Evolutionary conservation across 2,113 vertebrate genomes (phyloP).

Genomic region (Rhinolophus ferrumequinum): DNA sequence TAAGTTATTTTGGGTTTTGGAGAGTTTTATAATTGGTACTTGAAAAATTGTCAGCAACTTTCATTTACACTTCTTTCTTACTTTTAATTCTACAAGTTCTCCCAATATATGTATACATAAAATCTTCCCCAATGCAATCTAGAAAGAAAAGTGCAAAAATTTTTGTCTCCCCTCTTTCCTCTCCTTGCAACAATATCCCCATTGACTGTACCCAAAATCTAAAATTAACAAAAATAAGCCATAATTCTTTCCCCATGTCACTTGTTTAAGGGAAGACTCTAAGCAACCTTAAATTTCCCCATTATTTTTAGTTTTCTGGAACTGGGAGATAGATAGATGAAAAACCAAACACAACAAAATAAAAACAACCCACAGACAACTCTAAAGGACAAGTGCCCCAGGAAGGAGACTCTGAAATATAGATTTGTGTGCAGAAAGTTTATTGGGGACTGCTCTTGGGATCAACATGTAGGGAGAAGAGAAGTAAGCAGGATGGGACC

Average conservation of each 20-base stretch:
- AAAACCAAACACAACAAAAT: neutral
- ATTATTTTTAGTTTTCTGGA: constrained; percentile 14
- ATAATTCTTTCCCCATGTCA: neutral
- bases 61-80: neutral
- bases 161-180: neutral
- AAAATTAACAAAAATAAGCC: constrained; percentile 47
- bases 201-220: neutral
- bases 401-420: neutral
- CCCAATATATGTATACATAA: neutral
- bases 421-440: neutral
- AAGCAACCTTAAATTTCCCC: neutral
- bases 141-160: neutral
- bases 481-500: neutral
- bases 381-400: neutral
- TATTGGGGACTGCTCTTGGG: neutral
- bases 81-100: neutral
- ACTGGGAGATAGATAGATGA: neutral
- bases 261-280: neutral
- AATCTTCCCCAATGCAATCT: neutral
- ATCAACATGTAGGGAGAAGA: neutral
- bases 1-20: neutral
- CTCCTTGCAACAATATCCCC: neutral
- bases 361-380: neutral
- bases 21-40: neutral
- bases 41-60: constrained; percentile 2